Evolutionary conservation across 2,888 invertebrate species (phyloP), one percentile per base, ranked within the genome.

Genomic region (Thecophora atra): DNA sequence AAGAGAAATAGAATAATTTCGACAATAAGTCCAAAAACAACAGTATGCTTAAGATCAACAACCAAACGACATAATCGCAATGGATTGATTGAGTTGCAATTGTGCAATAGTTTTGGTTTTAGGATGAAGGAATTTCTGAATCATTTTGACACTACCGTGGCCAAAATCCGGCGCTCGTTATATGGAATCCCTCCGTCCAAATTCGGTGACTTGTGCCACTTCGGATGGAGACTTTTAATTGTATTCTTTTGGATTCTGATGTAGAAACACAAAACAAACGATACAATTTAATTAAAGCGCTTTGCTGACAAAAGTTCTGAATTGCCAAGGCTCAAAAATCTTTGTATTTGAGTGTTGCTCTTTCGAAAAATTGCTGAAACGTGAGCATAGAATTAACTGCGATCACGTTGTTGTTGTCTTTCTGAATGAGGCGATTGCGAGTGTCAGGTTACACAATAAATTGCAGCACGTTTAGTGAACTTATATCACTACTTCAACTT

Each of bases 361-460:
- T n/a, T n/a, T 11, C 56, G 17, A 60, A 30, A 60, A 60, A 60
- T 60, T 60, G 24, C 60, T 6, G 30, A 30, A 60, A 60, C 60
- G 60, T 60, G 60, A 60, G 60, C 30, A n/a, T 30, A 60, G n/a
- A 60, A 60, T 26, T 60, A 60, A 47, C 15, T 47, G 6, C 8
- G 17, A 5, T 47, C 17, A 8, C 13, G n/a, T 15, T 47, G 47
- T 47, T 47, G 47, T 47, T 47, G 15, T 47, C 13, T 11, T 47
- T 47, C 8, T 15, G n/a, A 11, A 47, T 47, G 47, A n/a, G 5
- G 17, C 17, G n/a, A 47, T 47, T 47, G 47, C n/a, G n/a, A n/a
- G n/a, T n/a, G n/a, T n/a, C n/a, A n/a, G n/a, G n/a, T n/a, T n/a
- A n/a, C n/a, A n/a, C n/a, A 63, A 13, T 13, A 24, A 47, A 47